Percentiles rank a stretch among this genome's conserved stretches.
Conservation (phyloP, 2,888 invertebrate genomes). For the Leptinotarsa rubiginosa region DNA sequence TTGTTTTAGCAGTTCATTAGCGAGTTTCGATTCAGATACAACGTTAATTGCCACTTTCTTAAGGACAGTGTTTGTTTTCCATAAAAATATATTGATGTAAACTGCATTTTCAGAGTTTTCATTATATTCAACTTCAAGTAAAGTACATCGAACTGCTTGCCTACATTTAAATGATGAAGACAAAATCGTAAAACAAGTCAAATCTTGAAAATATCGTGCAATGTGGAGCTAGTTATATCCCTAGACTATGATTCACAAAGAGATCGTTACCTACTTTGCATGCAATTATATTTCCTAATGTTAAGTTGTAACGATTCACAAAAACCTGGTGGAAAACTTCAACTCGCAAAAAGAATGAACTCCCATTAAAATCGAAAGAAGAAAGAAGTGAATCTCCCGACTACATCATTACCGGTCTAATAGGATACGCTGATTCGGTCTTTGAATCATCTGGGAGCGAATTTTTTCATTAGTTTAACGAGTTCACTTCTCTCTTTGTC, state of each 20-base stretch:
- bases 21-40: too few species aligned
- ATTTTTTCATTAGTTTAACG: conserved; percentile 62
- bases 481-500: conserved; percentile 49
- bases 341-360: conserved; percentile 46
- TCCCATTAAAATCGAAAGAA: conserved; percentile 37
- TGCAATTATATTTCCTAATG: conserved; percentile 39
- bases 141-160: too few species aligned
- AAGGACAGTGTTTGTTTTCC: too few species aligned
- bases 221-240: neutral
- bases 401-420: conserved; percentile 59
- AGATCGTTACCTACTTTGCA: conserved; percentile 32
- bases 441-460: conserved; percentile 57
- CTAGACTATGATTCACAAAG: neutral
- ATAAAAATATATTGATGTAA: too few species aligned
- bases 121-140: too few species aligned
- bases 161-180: too few species aligned
- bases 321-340: conserved; percentile 43
- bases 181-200: neutral
- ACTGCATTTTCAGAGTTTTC: too few species aligned
- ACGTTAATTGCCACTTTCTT: too few species aligned
- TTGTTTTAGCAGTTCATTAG: too few species aligned
- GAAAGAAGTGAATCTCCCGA: conserved; percentile 45
- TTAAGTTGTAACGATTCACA: conserved; percentile 19
- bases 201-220: neutral
- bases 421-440: conserved; percentile 54